Base-by-base conservation (phyloP, 2,888 invertebrate genomes). In the Ditula angustiorana region DNA sequence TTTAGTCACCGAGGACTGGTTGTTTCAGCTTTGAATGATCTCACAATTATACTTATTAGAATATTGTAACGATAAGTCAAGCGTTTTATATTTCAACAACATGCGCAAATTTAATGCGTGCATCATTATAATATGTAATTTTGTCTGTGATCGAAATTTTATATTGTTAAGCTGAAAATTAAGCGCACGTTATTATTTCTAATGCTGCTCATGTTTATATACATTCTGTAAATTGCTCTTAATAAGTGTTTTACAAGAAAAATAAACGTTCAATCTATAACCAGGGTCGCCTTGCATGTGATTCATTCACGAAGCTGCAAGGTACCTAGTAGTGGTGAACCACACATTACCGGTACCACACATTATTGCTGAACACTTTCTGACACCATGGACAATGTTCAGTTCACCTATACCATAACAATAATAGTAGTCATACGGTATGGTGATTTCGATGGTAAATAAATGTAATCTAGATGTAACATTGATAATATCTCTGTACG, bases 61-160 rank as follows among this genome's bases (percentile, higher is more conserved):
- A 76, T 87, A 88, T 82, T 74, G 78, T 89, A 86, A 84, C 74
- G 71, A 83, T 88, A 88, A 88, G 83, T 86, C 88, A 86, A 87
- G 86, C 87, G 85, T 89, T 88, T 89, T 88, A 83, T 89, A 89
- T 84, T 87, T 85, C 81, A 85, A 85, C 79, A 83, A 83, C 81
- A 84, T 85, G 85, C 86, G 90, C 86, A 84, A 83, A 82, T 76
- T 81, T 82, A 82, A 81, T 74, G 87, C 83, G 86, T 85, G 80
- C 81, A 84, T 85, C 81, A 85, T 88, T 83, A 71, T 73, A 70
- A 72, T 74, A 75, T 88, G 90, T 90, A 89, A 91, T 91, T 91
- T 89, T 91, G 87, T 90, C 91, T 92, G 92, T 92, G 92, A 92
- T 92, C 89, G 79, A 90, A 90, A 89, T 88, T 87, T 87, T 89